phyloP scores from a whole-genome alignment of 2,113 vertebrate species.

The Saimiri boliviensis region DNA sequence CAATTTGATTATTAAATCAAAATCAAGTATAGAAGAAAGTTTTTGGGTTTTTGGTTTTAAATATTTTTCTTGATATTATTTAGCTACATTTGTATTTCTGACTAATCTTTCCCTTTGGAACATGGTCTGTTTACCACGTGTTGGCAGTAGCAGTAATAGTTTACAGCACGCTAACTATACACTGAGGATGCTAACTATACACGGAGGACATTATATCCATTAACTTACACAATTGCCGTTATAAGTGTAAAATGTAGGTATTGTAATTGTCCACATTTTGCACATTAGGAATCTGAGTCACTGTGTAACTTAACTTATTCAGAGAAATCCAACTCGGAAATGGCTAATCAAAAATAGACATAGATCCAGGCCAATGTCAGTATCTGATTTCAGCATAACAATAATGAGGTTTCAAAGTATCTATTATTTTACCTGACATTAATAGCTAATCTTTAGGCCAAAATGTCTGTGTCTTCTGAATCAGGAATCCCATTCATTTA shows the following conservation, averaged over 20 bases:
- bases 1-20: slow-evolving; percentile 4
- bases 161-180: background rate
- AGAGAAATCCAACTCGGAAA: background rate
- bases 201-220: background rate
- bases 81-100: background rate
- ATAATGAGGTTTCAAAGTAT: background rate
- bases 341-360: background rate
- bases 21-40: background rate
- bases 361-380: background rate
- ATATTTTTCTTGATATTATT: background rate
- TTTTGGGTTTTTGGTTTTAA: background rate
- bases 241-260: background rate
- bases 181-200: background rate
- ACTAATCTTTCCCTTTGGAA: background rate
- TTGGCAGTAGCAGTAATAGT: background rate
- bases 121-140: background rate
- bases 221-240: background rate
- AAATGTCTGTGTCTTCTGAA: background rate
- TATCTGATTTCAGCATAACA: background rate
- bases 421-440: no score
- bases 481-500: background rate
- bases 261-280: background rate
- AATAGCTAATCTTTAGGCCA: no score
- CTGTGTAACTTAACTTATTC: background rate
- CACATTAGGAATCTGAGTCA: background rate